Evolutionary conservation across 2,797 vertebrate species (phyloP), one percentile per base, ranked within the genome.

Genomic region (Chanos chanos): DNA sequence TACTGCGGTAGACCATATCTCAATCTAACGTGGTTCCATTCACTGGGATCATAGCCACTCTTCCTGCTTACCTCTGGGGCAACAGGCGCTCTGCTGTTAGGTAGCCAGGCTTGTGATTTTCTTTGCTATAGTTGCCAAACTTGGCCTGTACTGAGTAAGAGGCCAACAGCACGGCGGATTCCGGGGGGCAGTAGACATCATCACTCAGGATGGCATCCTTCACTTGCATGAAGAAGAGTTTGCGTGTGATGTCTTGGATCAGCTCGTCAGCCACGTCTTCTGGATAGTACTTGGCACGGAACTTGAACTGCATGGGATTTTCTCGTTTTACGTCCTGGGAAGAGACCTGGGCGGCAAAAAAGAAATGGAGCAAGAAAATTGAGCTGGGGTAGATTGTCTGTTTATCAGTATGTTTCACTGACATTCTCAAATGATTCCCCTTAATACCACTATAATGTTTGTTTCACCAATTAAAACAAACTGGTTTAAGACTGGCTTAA

Each of bases 171-270:
- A 99, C 97, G 0, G 93, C 94, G 0, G 94, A 87, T 89, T 99
- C 97, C 0, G 97, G 94, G 0, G 95, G 95, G 52, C 93, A 98
- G 87, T 98, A 99, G 73, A 95, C 78, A 3, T 94, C 91, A 8
- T 96, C 95, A 0, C 74, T 83, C 58, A 98, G 87, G 16, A 99
- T 86, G 15, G 80, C 85, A 1, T 99, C 95, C 79, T 96, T 99
- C 68, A 90, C 88, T 76, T 99, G 96, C 40, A 98, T 85, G 84
- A 96, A 99, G 87, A 98, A 98, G 1, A 97, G 91, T 84, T 87
- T 94, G 79, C 93, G 92, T 0, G 96, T 99, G 81, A 97, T 87
- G 61, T 98, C 95, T 87, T 99, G 97, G 83, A 99, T 95, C 72
- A 99, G 89, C 78, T 99, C 97, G 56, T 96, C 94, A 0, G 87